Conservation (phyloP, 2,113 vertebrate species). For the Ictalurus punctatus region DNA sequence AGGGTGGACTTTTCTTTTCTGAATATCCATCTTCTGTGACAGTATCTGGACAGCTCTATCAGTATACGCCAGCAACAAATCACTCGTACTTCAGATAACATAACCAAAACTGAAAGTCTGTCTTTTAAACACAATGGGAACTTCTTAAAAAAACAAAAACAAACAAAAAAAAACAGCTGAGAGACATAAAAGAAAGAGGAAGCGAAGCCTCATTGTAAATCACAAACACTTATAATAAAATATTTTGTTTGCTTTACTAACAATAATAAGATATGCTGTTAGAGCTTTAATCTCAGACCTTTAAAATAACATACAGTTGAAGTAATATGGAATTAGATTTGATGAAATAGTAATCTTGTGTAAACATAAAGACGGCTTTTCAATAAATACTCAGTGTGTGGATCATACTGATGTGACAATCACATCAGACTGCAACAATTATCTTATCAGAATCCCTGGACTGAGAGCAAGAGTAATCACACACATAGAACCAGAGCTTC, state of each 20-base stretch:
- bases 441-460: background rate
- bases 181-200: slow-evolving; percentile 15
- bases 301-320: background rate
- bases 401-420: background rate
- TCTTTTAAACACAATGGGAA: slow-evolving; percentile 29
- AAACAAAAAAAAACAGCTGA: no score
- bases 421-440: background rate
- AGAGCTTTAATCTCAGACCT: background rate
- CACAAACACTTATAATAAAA: background rate
- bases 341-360: background rate
- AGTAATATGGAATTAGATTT: background rate
- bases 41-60: background rate
- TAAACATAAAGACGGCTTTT: background rate
- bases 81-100: background rate
- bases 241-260: background rate
- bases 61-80: background rate
- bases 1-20: background rate
- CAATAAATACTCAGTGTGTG: background rate
- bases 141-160: background rate
- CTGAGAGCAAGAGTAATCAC: background rate
- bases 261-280: background rate
- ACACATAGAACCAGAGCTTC: background rate
- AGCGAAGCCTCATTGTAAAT: background rate
- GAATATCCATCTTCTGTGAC: background rate
- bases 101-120: slow-evolving; percentile 37